These are phyloP conservation scores for Formica aserva DNA, from an alignment of 2,888 invertebrate species.

Conservation along the genomic window DNA sequence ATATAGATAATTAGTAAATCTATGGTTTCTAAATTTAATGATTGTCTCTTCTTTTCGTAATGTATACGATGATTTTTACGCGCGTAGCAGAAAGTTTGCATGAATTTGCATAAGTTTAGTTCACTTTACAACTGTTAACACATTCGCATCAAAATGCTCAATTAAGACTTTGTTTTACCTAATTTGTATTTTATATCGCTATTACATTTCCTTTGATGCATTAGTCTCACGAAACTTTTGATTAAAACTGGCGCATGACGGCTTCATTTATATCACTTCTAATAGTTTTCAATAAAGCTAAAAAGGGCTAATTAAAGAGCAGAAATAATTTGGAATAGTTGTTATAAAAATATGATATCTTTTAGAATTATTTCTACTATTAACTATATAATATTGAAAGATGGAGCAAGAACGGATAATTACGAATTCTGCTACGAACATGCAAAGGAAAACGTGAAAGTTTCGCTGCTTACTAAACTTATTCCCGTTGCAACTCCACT, in stretches of 20 bases:
- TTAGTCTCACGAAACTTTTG: neutral
- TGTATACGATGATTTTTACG: neutral
- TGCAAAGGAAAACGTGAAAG: slow-evolving; percentile 10
- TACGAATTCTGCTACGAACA: neutral
- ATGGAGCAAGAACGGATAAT: neutral
- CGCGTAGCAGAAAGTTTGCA: neutral
- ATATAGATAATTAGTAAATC: neutral
- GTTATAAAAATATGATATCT: neutral
- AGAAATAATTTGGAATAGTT: neutral
- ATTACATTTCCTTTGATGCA: slow-evolving; percentile 13
- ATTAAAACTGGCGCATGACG: slow-evolving; percentile 20
- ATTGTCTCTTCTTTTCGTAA: neutral
- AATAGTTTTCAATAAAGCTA: slow-evolving; percentile 15
- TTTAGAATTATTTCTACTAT: neutral
- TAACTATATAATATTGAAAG: neutral
- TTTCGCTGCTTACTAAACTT: slow-evolving; percentile 23
- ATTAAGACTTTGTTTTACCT: slow-evolving; percentile 10
- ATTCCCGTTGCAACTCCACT: neutral
- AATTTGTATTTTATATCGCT: slow-evolving; percentile 16
- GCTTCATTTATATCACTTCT: slow-evolving; percentile 10
- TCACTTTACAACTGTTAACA: slow-evolving; percentile 19
- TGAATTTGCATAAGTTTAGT: neutral
- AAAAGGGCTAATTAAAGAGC: neutral
- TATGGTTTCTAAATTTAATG: neutral
- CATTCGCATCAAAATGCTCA: neutral